Percentiles rank a stretch among this genome's conserved stretches.
Conservation (phyloP, 1,140 invertebrate genomes). For the Scaptomyza hsui region DNA sequence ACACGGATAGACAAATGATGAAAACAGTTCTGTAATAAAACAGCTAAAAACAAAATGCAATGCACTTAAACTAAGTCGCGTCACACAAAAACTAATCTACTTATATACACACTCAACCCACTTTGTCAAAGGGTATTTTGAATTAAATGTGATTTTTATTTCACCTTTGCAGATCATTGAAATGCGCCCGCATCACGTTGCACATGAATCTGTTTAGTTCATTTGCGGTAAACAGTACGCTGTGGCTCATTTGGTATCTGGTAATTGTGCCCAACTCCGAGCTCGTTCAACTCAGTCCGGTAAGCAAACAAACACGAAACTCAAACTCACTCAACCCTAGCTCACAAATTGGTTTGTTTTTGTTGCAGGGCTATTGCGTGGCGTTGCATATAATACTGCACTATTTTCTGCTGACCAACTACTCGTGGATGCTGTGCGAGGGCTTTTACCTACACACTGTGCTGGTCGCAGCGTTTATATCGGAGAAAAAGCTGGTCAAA, state of each 20-base stretch:
- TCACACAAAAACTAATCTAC: too few species aligned
- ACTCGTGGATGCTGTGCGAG: constrained; percentile 98
- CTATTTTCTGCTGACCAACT: constrained; percentile 96
- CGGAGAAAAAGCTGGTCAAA: constrained; percentile 92
- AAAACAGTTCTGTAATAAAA: too few species aligned
- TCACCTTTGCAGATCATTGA: constrained; percentile 85
- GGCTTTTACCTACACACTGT: constrained; percentile 97
- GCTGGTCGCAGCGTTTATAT: constrained; percentile 95
- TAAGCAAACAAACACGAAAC: constrained; percentile 70
- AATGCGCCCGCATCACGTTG: constrained; percentile 94
- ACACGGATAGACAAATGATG: too few species aligned
- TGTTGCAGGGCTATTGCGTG: constrained; percentile 90
- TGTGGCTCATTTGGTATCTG: constrained; percentile 88
- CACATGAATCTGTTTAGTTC: constrained; percentile 97
- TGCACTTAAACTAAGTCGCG: too few species aligned
- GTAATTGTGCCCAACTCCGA: constrained; percentile 85
- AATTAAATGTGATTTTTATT: constrained; percentile 38
- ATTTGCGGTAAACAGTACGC: constrained; percentile 92
- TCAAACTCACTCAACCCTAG: neutral
- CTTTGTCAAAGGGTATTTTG: too few species aligned
- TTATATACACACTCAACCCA: too few species aligned
- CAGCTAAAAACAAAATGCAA: too few species aligned
- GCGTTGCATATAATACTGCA: constrained; percentile 93
- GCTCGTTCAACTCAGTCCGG: constrained; percentile 84
- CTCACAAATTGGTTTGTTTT: neutral